Evolutionary conservation across 2,113 vertebrate genomes (phyloP).

Genomic region (human (Homo sapiens)): DNA sequence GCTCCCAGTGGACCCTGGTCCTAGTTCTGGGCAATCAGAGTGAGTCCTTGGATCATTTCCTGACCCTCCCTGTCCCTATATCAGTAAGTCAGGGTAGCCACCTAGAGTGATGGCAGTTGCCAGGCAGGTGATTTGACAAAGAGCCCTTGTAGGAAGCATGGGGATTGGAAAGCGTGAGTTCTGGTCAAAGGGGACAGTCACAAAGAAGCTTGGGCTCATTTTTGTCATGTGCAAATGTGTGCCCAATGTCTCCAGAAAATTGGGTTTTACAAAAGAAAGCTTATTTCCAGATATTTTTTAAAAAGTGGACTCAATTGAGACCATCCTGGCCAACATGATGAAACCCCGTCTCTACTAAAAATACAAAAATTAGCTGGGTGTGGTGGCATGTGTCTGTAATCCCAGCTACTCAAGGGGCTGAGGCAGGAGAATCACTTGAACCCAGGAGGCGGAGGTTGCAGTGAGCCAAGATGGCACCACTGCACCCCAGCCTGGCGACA

Average conservation of each 20-base stretch:
- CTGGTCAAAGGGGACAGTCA: not conserved
- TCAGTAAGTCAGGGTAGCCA: not conserved
- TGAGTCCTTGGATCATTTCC: no score
- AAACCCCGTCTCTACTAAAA: no score
- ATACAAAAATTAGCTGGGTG: no score
- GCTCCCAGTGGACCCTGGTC: not conserved
- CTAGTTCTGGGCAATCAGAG: not conserved
- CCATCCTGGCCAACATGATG: no score
- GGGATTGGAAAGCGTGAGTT: not conserved
- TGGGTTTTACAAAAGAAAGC: not conserved
- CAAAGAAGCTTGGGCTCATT: accelerated
- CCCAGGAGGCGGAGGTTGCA: no score
- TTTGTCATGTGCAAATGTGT: not conserved
- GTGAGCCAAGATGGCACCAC: no score
- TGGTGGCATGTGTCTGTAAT: no score
- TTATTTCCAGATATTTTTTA: not conserved
- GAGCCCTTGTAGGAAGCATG: not conserved
- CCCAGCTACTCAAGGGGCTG: no score
- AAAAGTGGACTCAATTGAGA: not conserved
- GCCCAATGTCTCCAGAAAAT: not conserved
- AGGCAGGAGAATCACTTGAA: no score
- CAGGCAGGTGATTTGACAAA: not conserved
- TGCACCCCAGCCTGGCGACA: no score
- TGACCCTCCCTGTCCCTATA: not conserved
- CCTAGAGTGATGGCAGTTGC: no score